Conservation (phyloP, 1,140 invertebrate species). For the Drosophila suzukii region DNA sequence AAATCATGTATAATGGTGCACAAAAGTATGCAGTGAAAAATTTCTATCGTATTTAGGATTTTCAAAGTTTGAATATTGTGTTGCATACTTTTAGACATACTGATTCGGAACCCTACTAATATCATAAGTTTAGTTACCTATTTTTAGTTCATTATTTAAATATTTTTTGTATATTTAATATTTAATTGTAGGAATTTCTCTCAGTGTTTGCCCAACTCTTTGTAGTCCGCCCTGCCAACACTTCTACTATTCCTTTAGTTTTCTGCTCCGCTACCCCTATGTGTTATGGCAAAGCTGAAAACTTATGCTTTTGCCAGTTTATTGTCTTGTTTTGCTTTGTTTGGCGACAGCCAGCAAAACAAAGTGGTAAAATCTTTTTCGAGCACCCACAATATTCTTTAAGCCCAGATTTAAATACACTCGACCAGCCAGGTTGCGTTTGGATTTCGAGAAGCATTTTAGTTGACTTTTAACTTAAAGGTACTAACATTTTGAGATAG, state of each 20-base stretch:
- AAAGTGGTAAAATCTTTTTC: constrained; percentile 28
- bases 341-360: constrained; percentile 31
- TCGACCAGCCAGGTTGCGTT: not conserved
- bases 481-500: too few species aligned
- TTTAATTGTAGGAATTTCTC: too few species aligned
- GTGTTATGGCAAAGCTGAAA: constrained; percentile 42
- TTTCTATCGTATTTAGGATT: too few species aligned
- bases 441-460: not conserved
- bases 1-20: too few species aligned
- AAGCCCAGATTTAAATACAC: constrained; percentile 17
- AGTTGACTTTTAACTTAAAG: not conserved
- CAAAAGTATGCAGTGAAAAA: too few species aligned
- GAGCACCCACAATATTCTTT: constrained; percentile 10
- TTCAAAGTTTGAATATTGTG: too few species aligned
- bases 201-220: not conserved
- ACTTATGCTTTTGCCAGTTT: constrained; percentile 75
- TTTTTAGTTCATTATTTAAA: too few species aligned
- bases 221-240: not conserved
- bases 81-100: not conserved
- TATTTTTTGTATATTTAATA: too few species aligned
- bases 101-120: too few species aligned
- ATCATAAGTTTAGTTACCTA: too few species aligned
- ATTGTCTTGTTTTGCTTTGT: constrained; percentile 72
- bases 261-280: constrained; percentile 12
- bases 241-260: constrained; percentile 5